Evolutionary conservation across 2,888 invertebrate species (phyloP), one percentile per base, ranked within the genome.

Genomic region (Tachina lurida): DNA sequence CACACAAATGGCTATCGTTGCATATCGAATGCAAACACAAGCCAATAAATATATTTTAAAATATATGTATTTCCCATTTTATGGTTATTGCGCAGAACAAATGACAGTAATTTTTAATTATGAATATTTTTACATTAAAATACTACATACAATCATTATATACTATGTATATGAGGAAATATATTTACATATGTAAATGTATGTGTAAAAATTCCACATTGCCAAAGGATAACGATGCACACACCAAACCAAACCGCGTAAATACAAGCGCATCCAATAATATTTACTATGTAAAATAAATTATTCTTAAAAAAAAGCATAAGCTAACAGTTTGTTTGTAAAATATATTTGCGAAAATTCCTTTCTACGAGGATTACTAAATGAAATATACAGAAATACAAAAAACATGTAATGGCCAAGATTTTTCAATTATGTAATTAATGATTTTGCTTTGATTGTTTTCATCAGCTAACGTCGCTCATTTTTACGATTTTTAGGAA

Each of bases 111-210:
- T 47, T 15, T 22, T 45, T 22, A 65, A 65, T 47, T 65, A 47
- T 65, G 22, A 65, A 65, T 65, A 15, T 65, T 65, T 60, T 47
- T 65, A 19, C 45, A 65, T 19, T 65, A 65, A 65, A 43, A n/a
- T 22, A 17, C 15, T 3, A 7, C 10, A 47, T 62, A 2, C 41
- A 47, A 22, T 31, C 43, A 45, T 31, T 31, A 8, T n/a, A n/a
- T n/a, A n/a, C n/a, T n/a, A n/a, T n/a, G n/a, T n/a, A n/a, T 45
- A 43, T 13, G 43, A 4, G 12, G 43, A 1, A 4, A 2, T 17
- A 56, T 12, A 56, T 19, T 19, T 19, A 56, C 22, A 10, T 56
- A 19, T 17, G 56, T 19, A 22, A 31, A 31, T 17, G 56, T 19
- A 47, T 39, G 9, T 47, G 31, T 15, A 2, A 22, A n/a, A 13